phyloP scores from a whole-genome alignment of 2,888 invertebrate genomes.

The Trichogramma dendrolimi region DNA sequence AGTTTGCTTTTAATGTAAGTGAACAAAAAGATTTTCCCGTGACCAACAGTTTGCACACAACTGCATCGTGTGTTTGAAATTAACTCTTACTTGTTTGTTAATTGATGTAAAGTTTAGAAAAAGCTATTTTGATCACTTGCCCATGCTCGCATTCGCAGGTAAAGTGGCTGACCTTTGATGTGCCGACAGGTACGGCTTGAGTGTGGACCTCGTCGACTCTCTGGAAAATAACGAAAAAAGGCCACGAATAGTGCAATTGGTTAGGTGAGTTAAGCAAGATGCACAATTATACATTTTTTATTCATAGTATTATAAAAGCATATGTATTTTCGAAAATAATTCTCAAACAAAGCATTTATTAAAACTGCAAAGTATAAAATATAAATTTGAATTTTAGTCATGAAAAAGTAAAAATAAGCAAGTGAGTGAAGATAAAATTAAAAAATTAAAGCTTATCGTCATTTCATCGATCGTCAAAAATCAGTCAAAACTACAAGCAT shows the following conservation, averaged over 20 bases:
- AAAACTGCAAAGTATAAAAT: neutral
- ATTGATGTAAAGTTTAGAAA: neutral
- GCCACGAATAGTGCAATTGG: neutral
- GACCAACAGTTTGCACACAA: no score
- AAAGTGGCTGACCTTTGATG: slow-evolving; percentile 83
- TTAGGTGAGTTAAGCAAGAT: neutral
- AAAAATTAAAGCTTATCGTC: no score
- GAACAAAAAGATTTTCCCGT: no score
- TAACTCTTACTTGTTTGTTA: no score
- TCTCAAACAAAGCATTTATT: neutral
- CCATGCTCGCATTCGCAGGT: slow-evolving; percentile 76
- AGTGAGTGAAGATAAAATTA: no score
- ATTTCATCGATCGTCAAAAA: no score
- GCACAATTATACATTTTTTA: neutral
- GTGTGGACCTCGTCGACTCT: slow-evolving; percentile 73
- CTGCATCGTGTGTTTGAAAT: no score
- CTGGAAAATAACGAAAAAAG: slow-evolving; percentile 51
- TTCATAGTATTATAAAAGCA: neutral
- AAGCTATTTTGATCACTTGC: slow-evolving; percentile 48
- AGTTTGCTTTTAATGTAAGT: no score
- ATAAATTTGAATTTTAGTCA: neutral
- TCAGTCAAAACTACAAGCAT: no score
- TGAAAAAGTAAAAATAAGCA: no score
- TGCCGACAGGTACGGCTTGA: slow-evolving; percentile 69
- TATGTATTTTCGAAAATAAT: neutral